These are phyloP conservation scores for Nasonia oneida DNA, from an alignment of 2,888 invertebrate genomes.

Conservation along the genomic window DNA sequence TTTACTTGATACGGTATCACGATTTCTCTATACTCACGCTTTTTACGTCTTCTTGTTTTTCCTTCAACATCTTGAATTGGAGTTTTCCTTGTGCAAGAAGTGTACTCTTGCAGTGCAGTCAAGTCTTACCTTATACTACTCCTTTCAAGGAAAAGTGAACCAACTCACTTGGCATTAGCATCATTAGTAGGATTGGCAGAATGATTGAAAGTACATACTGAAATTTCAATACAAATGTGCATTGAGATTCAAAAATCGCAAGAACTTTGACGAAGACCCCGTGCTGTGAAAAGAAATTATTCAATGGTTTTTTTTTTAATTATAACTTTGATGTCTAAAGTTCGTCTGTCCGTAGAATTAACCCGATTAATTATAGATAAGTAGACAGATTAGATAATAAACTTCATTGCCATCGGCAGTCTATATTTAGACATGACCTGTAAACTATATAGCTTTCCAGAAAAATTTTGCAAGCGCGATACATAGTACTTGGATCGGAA, in stretches of 20 bases:
- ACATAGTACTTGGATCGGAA: neutral
- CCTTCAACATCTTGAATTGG: slow-evolving; percentile 53
- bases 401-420: neutral
- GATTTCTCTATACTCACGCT: neutral
- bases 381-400: slow-evolving; percentile 20
- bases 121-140: slow-evolving; percentile 1
- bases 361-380: neutral
- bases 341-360: neutral
- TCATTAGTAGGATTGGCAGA: neutral
- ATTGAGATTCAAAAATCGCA: neutral
- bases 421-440: slow-evolving; percentile 14
- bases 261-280: too few species aligned
- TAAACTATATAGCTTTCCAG: neutral
- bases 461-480: neutral
- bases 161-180: slow-evolving; percentile 17
- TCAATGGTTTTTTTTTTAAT: neutral
- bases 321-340: neutral
- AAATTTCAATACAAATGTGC: neutral
- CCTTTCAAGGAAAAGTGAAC: slow-evolving; percentile 34
- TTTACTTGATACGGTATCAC: neutral
- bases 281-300: neutral
- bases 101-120: neutral
- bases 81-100: slow-evolving; percentile 33
- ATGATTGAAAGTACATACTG: neutral
- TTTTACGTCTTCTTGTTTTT: slow-evolving; percentile 30